phyloP scores from a whole-genome alignment of 2,113 vertebrate species.

The Epinephelus cyanopodus region DNA sequence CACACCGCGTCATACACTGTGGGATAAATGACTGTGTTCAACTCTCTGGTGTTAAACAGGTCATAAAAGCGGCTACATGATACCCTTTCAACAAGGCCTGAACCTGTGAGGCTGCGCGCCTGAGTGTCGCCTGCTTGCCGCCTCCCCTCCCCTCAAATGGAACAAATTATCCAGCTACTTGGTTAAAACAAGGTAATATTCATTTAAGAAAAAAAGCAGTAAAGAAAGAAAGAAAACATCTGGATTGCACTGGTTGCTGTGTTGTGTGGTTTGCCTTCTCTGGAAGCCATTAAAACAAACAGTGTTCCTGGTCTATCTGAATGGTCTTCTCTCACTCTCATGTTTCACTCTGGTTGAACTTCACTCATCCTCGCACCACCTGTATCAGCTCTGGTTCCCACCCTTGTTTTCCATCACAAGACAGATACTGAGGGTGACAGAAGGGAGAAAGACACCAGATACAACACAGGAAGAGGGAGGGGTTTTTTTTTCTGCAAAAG shows the following conservation, averaged over 20 bases:
- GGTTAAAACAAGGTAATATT: slow-evolving; percentile 75
- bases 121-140: slow-evolving; percentile 70
- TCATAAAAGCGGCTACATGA: slow-evolving; percentile 79
- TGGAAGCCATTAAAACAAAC: slow-evolving; percentile 80
- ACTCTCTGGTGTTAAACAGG: slow-evolving; percentile 79
- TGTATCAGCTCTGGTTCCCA: slow-evolving; percentile 73
- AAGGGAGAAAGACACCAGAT: slow-evolving; percentile 56
- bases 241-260: slow-evolving; percentile 62
- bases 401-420: slow-evolving; percentile 51
- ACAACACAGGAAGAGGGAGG: slow-evolving; percentile 47
- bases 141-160: slow-evolving; percentile 61
- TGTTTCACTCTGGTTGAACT: slow-evolving; percentile 55
- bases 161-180: slow-evolving; percentile 74
- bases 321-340: slow-evolving; percentile 63
- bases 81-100: slow-evolving; percentile 72
- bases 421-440: slow-evolving; percentile 37
- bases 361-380: slow-evolving; percentile 70
- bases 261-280: slow-evolving; percentile 77
- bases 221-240: slow-evolving; percentile 62
- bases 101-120: slow-evolving; percentile 72
- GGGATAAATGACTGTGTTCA: slow-evolving; percentile 75
- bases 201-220: slow-evolving; percentile 40
- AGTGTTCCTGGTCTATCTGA: slow-evolving; percentile 52
- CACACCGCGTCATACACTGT: slow-evolving; percentile 60
- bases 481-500: slow-evolving; percentile 3